These are phyloP conservation scores for Hypotaenidia okinawae DNA, from an alignment of 2,797 vertebrate genomes.

Conservation along the genomic window DNA sequence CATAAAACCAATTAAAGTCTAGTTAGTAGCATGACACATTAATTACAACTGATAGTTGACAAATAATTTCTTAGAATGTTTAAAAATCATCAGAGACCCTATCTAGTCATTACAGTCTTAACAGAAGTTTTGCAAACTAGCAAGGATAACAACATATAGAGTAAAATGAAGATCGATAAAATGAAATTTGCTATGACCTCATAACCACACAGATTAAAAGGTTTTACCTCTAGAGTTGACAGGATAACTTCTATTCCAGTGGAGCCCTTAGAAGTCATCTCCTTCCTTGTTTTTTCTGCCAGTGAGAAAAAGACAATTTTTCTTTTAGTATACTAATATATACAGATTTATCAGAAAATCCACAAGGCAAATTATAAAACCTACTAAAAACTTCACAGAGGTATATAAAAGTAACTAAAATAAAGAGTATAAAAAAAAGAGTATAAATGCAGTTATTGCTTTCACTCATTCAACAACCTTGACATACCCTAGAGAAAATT, in stretches of 20 bases:
- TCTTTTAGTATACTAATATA: not conserved
- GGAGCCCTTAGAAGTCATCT: constrained; percentile 95
- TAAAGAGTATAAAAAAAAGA: no score
- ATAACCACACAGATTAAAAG: not conserved
- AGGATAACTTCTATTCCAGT: constrained; percentile 93
- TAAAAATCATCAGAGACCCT: not conserved
- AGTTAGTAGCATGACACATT: not conserved
- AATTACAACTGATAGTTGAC: not conserved
- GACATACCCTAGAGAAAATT: not conserved
- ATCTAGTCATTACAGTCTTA: not conserved
- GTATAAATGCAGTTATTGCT: not conserved
- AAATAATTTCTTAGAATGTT: not conserved
- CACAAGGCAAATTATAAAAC: not conserved
- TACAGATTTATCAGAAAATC: not conserved
- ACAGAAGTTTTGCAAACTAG: not conserved
- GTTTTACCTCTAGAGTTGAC: constrained; percentile 89
- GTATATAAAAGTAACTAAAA: not conserved
- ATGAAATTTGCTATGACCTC: not conserved
- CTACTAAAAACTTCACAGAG: not conserved
- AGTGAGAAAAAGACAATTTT: constrained; percentile 57
- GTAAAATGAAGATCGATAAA: not conserved
- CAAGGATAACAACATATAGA: not conserved
- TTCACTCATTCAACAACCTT: not conserved
- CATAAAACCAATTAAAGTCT: not conserved
- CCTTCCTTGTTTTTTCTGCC: constrained; percentile 95